A percentile compares a stretch with the other conserved stretches of the same genome.
These are phyloP conservation scores for Nematostella vectensis DNA, from an alignment of 92 coral and sea anemone species.

Conservation along the genomic window DNA sequence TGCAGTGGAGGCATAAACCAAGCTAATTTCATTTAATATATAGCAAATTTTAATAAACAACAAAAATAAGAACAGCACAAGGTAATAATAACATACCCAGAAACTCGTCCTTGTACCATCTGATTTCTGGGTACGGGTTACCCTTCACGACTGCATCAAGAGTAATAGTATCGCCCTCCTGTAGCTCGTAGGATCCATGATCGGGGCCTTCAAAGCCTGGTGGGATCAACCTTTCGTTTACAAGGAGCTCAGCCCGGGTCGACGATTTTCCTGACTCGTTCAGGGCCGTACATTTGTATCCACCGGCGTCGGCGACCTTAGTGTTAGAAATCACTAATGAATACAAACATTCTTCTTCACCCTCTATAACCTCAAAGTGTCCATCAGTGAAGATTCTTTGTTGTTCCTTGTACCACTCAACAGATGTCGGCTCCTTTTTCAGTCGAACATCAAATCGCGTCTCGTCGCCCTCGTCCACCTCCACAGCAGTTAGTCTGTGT, in stretches of 20 bases:
- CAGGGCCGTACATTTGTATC: conserved; percentile 64
- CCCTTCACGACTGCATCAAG: conserved; percentile 57
- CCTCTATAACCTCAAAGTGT: conserved; percentile 46
- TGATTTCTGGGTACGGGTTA: conserved; percentile 56
- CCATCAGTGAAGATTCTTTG: conserved; percentile 51
- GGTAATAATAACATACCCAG: too few species aligned
- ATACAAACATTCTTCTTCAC: conserved; percentile 44
- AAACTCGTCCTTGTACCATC: conserved; percentile 74
- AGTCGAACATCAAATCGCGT: conserved; percentile 82
- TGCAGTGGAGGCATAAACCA: too few species aligned
- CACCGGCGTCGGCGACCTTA: conserved; percentile 55
- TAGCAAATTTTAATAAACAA: too few species aligned
- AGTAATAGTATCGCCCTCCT: conserved; percentile 55
- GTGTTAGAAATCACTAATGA: conserved; percentile 58
- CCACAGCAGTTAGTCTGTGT: conserved; percentile 75
- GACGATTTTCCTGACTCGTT: conserved; percentile 70
- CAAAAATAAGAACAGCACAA: too few species aligned
- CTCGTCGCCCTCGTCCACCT: conserved; percentile 91
- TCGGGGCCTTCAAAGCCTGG: conserved; percentile 58
- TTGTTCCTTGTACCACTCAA: conserved; percentile 70
- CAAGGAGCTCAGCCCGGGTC: conserved; percentile 56
- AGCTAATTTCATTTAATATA: too few species aligned
- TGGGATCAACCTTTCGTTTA: conserved; percentile 34
- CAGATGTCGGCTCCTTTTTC: conserved; percentile 63
- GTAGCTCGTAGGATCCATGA: conserved; percentile 44